Conservation (phyloP, 64 coral and sea anemone genomes). For the Pocillopora damicornis region DNA sequence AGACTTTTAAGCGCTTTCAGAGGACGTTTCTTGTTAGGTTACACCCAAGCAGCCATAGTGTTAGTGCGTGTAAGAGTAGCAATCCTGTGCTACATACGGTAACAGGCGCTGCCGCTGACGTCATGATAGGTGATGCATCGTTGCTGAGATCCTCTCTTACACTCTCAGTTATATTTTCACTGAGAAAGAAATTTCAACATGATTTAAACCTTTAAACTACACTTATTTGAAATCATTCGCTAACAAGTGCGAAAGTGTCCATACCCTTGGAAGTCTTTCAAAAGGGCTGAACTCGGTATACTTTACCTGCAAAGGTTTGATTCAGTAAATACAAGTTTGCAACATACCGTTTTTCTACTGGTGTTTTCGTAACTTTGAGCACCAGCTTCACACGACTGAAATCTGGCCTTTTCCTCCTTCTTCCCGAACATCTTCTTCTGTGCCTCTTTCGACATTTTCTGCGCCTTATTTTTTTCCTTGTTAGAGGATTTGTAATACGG, state of each 20-base stretch:
- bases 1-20: not conserved
- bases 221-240: not conserved
- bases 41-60: not conserved
- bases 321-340: not conserved
- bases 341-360: constrained; percentile 17
- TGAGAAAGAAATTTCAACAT: not conserved
- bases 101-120: not conserved
- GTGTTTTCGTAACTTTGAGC: constrained; percentile 16
- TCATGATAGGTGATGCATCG: not conserved
- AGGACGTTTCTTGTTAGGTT: not conserved
- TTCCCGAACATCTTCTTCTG: constrained; percentile 5
- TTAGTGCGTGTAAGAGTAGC: not conserved
- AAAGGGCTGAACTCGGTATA: too few relatives aligned
- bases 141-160: not conserved
- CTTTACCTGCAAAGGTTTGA: too few relatives aligned
- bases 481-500: not conserved
- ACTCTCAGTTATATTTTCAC: not conserved
- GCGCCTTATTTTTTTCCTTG: not conserved
- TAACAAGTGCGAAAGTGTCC: too few relatives aligned
- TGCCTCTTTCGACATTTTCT: constrained; percentile 28
- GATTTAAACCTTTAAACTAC: not conserved
- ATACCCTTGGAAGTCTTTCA: too few relatives aligned
- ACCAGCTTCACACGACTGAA: constrained; percentile 37
- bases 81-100: not conserved
- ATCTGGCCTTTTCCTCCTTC: constrained; percentile 10